Conservation (phyloP, 2,888 invertebrate species). For the Athalia rosae region DNA sequence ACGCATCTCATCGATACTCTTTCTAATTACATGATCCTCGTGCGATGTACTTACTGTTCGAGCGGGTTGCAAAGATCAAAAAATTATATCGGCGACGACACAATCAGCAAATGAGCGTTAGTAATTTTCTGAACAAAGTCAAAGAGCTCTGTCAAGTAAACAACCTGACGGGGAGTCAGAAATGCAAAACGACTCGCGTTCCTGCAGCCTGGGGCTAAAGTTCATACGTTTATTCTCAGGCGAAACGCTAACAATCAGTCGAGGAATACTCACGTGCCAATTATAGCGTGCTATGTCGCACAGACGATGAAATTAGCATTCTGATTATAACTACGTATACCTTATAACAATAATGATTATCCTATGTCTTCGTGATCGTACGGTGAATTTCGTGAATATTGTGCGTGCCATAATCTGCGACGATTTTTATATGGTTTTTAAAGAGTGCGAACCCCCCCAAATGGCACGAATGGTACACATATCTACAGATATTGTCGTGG, state of each 20-base stretch:
- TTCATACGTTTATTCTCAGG: background rate
- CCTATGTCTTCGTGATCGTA: too few species aligned
- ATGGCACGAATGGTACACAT: too few species aligned
- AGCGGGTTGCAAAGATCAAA: background rate
- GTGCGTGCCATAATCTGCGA: too few species aligned
- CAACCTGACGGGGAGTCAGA: conserved; percentile 10
- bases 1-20: too few species aligned
- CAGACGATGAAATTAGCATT: conserved; percentile 3
- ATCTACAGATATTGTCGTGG: too few species aligned
- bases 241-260: background rate
- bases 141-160: background rate
- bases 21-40: too few species aligned
- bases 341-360: background rate
- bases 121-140: background rate
- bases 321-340: background rate
- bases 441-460: too few species aligned
- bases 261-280: background rate
- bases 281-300: conserved; percentile 5
- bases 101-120: background rate
- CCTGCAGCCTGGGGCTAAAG: too few species aligned
- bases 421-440: too few species aligned
- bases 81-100: conserved; percentile 8
- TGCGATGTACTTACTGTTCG: too few species aligned
- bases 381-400: too few species aligned
- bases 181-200: background rate